Evolutionary conservation across 1,140 invertebrate species (phyloP).

Genomic region (Drosophila truncata): DNA sequence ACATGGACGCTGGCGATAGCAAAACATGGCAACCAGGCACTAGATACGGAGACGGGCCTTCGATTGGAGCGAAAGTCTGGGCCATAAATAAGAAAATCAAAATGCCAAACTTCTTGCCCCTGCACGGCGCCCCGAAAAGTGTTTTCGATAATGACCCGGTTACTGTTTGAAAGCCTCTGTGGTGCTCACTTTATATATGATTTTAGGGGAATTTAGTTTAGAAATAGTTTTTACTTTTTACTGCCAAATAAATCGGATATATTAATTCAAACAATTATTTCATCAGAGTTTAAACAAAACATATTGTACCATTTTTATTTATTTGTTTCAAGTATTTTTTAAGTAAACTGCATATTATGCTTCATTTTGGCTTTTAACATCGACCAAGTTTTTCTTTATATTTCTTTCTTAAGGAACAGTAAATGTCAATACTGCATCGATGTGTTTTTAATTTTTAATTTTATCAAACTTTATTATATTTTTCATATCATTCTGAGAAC

Average conservation of each 20-base stretch:
- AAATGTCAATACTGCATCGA: not conserved
- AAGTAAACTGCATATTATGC: too few species aligned
- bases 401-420: not conserved
- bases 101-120: slow-evolving; percentile 59
- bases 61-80: slow-evolving; percentile 53
- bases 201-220: not conserved
- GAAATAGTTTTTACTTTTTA: too few species aligned
- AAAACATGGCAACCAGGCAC: slow-evolving; percentile 56
- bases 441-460: too few species aligned
- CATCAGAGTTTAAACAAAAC: too few species aligned
- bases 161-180: slow-evolving; percentile 54
- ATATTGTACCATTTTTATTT: too few species aligned
- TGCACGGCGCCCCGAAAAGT: slow-evolving; percentile 26
- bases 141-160: slow-evolving; percentile 46
- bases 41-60: slow-evolving; percentile 44
- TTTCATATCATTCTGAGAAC: too few species aligned
- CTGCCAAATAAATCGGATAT: not conserved
- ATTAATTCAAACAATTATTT: not conserved
- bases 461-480: too few species aligned
- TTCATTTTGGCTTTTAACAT: too few species aligned
- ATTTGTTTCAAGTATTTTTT: not conserved
- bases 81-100: slow-evolving; percentile 77
- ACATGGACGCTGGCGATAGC: slow-evolving; percentile 61
- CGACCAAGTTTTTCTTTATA: not conserved
- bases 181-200: slow-evolving; percentile 4